Percentiles rank a stretch among this genome's conserved stretches.
Evolutionary conservation across 2,113 vertebrate genomes (phyloP).

Genomic region (Vanacampus margaritifer): DNA sequence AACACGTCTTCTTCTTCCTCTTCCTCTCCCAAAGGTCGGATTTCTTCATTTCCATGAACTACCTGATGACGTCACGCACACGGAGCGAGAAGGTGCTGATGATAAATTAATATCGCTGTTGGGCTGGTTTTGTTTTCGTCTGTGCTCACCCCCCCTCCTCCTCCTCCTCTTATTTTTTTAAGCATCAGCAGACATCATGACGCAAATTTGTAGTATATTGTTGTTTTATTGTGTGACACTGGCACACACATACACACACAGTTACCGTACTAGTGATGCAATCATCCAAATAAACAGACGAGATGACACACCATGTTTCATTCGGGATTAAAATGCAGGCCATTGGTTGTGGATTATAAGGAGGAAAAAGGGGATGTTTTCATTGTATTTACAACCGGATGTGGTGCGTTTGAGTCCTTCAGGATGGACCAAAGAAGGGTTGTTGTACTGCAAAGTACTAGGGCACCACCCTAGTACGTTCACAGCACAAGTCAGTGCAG

Average conservation of each 20-base stretch:
- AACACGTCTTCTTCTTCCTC: conserved; percentile 14
- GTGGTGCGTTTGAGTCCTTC: conserved; percentile 20
- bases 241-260: not conserved
- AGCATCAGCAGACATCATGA: conserved; percentile 51
- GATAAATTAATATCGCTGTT: not conserved
- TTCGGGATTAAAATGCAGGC: conserved; percentile 8
- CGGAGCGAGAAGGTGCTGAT: conserved; percentile 6
- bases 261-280: not conserved
- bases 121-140: not conserved
- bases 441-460: not conserved
- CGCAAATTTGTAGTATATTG: conserved; percentile 62
- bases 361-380: conserved; percentile 1
- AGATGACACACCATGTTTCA: conserved; percentile 26
- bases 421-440: not conserved
- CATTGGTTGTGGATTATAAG: conserved; percentile 19
- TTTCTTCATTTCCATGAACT: not conserved
- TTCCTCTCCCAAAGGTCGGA: conserved; percentile 31
- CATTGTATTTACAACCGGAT: conserved; percentile 9
- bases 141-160: not conserved
- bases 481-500: not conserved
- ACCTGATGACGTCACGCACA: not conserved
- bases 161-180: not conserved
- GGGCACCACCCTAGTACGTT: not conserved
- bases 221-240: not conserved
- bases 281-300: not conserved